Evolutionary conservation across 2,797 vertebrate genomes (phyloP).

Genomic region (Enteromius paludinosus): DNA sequence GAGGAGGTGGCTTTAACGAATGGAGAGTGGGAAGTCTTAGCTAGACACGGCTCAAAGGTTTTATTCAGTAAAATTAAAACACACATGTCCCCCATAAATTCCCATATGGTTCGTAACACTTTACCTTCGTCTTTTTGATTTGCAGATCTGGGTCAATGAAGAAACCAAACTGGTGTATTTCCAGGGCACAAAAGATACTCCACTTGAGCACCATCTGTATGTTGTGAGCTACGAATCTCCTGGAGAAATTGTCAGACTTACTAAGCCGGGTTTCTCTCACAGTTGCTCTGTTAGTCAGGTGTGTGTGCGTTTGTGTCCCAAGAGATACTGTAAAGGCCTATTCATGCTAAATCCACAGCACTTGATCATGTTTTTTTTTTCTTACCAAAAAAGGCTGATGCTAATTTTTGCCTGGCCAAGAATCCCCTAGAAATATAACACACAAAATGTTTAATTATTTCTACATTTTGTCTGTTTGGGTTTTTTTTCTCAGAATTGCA

Average conservation of each 20-base stretch:
- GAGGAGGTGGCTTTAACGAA: constrained; percentile 83
- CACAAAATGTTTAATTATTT: too few relatives aligned
- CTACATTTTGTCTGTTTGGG: too few relatives aligned
- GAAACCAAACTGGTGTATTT: constrained; percentile 85
- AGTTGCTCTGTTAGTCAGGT: constrained; percentile 84
- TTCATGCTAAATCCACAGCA: neutral
- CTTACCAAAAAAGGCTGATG: neutral
- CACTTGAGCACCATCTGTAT: constrained; percentile 86
- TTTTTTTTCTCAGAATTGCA: neutral
- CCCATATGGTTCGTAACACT: neutral
- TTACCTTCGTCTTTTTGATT: neutral
- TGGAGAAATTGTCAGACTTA: constrained; percentile 83
- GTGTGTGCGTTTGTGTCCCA: neutral
- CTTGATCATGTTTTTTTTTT: neutral
- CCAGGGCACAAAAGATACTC: constrained; percentile 87
- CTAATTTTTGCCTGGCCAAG: neutral
- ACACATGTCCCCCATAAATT: neutral
- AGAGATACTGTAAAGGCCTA: too few relatives aligned
- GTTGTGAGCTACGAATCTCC: constrained; percentile 83
- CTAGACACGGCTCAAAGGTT: constrained; percentile 87
- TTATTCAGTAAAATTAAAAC: neutral
- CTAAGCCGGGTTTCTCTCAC: constrained; percentile 84
- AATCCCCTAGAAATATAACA: neutral
- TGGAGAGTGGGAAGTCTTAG: constrained; percentile 90
- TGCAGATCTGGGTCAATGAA: constrained; percentile 88